Base-by-base conservation (phyloP, 2,113 vertebrate genomes). In the Eira barbara region DNA sequence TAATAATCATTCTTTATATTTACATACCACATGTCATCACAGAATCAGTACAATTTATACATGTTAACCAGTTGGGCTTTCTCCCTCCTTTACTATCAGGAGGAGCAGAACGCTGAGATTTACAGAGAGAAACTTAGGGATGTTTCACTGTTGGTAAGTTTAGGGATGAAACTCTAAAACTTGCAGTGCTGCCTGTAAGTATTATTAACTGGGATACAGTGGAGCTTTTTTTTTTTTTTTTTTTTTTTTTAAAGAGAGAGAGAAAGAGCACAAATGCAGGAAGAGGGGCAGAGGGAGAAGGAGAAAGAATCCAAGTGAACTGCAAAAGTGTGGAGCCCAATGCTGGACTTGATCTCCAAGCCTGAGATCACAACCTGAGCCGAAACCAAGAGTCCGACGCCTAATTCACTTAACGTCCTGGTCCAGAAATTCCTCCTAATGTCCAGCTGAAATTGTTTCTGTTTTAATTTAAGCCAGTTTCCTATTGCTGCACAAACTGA, bases 1-100 rank as follows among this genome's bases (percentile, higher is more conserved):
- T 74, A 92, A 88, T 88, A 84, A 93, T 89, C 84, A 61, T 69
- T 73, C 61, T 86, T 90, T 61, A 31, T 69, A 80, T 96, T 96
- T 90, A 79, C 34, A 96, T 74, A 74, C 20, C 55, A 67, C 55
- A n/a, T 87, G 83, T 93, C 63, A 89, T 94, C 78, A 74, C 31
- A 80, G 49, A 93, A 63, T 91, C 76, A 49, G 47, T 91, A 42
- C 21, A 55, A 47, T 79, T 84, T 91, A 93, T 67, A 86, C n/a
- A 81, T 74, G 57, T 73, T 87, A 93, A 83, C 31, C 67, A 63
- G 12, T 31, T 89, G 74, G 31, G 29, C 65, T 89, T 57, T 49
- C 36, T 94, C 18, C n/a, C n/a, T 78, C 49, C 52, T 94, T 95
- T 88, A 21, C 59, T 49, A 78, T 65, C 49, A 71, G 29, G 47